Evolutionary conservation across 92 coral and sea anemone genomes (phyloP).

Genomic region (Virgularia gustaviana): DNA sequence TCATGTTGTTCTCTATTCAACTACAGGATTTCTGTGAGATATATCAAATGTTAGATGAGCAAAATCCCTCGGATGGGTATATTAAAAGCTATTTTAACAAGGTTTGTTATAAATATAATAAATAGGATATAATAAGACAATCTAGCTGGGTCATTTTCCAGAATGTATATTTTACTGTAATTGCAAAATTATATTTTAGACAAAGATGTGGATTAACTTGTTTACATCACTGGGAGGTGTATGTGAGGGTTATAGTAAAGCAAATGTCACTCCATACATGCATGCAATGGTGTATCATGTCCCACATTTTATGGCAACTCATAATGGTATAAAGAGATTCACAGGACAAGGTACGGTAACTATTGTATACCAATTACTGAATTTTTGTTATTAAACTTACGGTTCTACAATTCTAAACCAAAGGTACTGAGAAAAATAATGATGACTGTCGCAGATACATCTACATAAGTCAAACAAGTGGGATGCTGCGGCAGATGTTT

Average conservation of each 20-base stretch:
- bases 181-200: slow-evolving; percentile 15
- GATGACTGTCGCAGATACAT: slow-evolving; percentile 39
- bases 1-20: too few relatives aligned
- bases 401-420: not conserved
- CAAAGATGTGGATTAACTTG: slow-evolving; percentile 29
- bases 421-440: slow-evolving; percentile 31
- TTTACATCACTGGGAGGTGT: slow-evolving; percentile 37
- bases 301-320: slow-evolving; percentile 34
- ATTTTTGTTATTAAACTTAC: not conserved
- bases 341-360: slow-evolving; percentile 52
- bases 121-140: too few relatives aligned
- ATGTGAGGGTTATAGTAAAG: slow-evolving; percentile 12
- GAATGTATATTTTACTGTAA: too few relatives aligned
- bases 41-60: too few relatives aligned
- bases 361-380: not conserved
- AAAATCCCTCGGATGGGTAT: too few relatives aligned
- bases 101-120: too few relatives aligned
- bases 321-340: slow-evolving; percentile 41
- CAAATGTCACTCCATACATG: slow-evolving; percentile 19
- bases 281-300: too few relatives aligned
- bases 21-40: too few relatives aligned
- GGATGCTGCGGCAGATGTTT: slow-evolving; percentile 52
- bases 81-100: too few relatives aligned
- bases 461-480: slow-evolving; percentile 47
- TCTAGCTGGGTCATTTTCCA: too few relatives aligned